These are phyloP conservation scores for Pelodiscus sinensis DNA, from an alignment of 2,113 vertebrate species.

Conservation along the genomic window DNA sequence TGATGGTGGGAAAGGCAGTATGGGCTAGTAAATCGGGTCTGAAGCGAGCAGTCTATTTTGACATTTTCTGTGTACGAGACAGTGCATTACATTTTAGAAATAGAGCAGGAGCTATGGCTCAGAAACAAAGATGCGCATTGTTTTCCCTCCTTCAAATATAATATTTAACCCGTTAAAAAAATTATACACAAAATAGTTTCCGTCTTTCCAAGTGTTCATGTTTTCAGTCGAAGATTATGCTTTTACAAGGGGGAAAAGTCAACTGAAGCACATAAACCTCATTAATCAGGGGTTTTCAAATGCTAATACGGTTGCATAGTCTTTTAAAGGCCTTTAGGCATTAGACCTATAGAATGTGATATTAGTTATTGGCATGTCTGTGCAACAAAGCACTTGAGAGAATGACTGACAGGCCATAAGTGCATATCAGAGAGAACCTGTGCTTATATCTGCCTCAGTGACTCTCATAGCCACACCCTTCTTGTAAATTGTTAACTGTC, in stretches of 20 bases:
- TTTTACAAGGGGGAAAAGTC: constrained; percentile 16
- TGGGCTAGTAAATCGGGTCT: background rate
- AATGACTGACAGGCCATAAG: constrained; percentile 68
- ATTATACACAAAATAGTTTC: accelerated
- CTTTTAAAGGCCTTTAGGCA: constrained; percentile 72
- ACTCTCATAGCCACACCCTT: constrained; percentile 78
- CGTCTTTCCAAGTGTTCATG: background rate
- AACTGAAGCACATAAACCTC: background rate
- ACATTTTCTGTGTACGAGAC: background rate
- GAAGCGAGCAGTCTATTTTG: background rate
- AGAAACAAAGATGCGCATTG: background rate
- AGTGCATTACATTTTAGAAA: background rate
- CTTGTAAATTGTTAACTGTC: constrained; percentile 77
- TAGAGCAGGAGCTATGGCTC: background rate
- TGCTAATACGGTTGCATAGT: background rate
- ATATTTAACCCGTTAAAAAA: background rate
- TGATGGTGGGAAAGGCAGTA: background rate
- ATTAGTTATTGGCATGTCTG: constrained; percentile 74
- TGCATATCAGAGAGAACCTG: constrained; percentile 57
- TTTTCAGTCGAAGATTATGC: background rate
- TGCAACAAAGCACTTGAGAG: constrained; percentile 60
- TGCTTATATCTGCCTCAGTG: constrained; percentile 72
- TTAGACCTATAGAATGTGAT: constrained; percentile 51
- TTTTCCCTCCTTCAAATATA: background rate
- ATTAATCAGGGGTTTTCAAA: constrained; percentile 44